Percentiles rank a stretch among this genome's conserved stretches.
Evolutionary conservation across 2,888 invertebrate species (phyloP).

Genomic region (Morinoia aosen): DNA sequence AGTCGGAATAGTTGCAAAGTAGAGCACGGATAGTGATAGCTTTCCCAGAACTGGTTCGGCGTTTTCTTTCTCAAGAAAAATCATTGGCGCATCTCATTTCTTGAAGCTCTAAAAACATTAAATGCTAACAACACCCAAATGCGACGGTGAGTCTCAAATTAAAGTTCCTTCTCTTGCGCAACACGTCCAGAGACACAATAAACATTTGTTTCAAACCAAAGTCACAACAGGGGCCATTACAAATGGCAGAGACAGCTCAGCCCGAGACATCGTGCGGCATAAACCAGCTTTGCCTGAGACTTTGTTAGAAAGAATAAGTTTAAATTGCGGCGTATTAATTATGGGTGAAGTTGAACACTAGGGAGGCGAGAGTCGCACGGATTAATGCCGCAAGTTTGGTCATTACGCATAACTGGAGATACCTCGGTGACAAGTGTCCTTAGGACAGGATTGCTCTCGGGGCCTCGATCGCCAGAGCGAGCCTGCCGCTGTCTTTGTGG

Average conservation of each 20-base stretch:
- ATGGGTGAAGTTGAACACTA: conserved; percentile 48
- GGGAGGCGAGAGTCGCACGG: conserved; percentile 25
- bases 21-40: not conserved
- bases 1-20: not conserved
- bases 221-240: not conserved
- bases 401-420: conserved; percentile 52
- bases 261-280: conserved; percentile 9
- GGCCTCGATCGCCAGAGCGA: not conserved
- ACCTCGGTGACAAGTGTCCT: conserved; percentile 38
- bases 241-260: conserved; percentile 35
- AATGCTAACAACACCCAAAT: not conserved
- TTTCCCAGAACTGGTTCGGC: not conserved
- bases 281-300: conserved; percentile 47
- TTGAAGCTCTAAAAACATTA: not conserved
- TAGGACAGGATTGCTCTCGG: not conserved
- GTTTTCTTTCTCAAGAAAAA: not conserved
- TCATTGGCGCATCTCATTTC: not conserved
- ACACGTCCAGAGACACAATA: not conserved
- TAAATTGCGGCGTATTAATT: conserved; percentile 53
- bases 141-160: not conserved
- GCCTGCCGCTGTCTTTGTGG: too few species aligned
- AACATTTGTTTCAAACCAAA: not conserved
- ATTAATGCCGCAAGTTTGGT: conserved; percentile 53
- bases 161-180: not conserved
- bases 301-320: conserved; percentile 32